These are phyloP conservation scores for Tautogolabrus adspersus DNA, from an alignment of 2,113 vertebrate genomes.

Conservation along the genomic window DNA sequence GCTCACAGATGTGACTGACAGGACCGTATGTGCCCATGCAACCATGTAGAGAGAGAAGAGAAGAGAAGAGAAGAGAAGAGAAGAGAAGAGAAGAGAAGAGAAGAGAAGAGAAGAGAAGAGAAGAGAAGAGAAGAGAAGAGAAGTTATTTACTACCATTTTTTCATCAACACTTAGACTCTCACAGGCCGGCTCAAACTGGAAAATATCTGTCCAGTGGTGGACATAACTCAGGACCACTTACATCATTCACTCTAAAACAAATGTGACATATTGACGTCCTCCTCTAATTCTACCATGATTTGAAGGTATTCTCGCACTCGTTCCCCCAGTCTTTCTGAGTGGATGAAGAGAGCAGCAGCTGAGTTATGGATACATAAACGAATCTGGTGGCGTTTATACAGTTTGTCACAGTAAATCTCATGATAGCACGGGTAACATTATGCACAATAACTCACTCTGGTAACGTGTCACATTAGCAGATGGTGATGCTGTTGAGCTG, in stretches of 20 bases:
- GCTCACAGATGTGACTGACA: slow-evolving; percentile 80
- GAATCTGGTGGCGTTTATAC: slow-evolving; percentile 56
- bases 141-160: slow-evolving; percentile 23
- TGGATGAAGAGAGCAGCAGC: slow-evolving; percentile 10
- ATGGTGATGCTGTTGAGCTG: slow-evolving; percentile 68
- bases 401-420: slow-evolving; percentile 70
- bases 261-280: slow-evolving; percentile 65
- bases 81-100: neutral
- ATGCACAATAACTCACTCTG: slow-evolving; percentile 57
- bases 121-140: no score
- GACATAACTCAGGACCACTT: slow-evolving; percentile 59
- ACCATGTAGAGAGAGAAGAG: slow-evolving; percentile 55
- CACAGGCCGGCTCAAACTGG: neutral
- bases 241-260: slow-evolving; percentile 55
- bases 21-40: slow-evolving; percentile 73
- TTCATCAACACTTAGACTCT: slow-evolving; percentile 41
- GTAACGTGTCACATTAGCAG: slow-evolving; percentile 72
- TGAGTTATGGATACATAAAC: slow-evolving; percentile 57
- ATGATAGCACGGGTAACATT: slow-evolving; percentile 43
- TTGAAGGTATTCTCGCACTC: slow-evolving; percentile 49
- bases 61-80: neutral
- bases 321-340: slow-evolving; percentile 35
- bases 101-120: neutral
- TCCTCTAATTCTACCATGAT: slow-evolving; percentile 57
- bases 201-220: slow-evolving; percentile 41